Conservation (phyloP, 2,113 vertebrate genomes). For the Silurus meridionalis region DNA sequence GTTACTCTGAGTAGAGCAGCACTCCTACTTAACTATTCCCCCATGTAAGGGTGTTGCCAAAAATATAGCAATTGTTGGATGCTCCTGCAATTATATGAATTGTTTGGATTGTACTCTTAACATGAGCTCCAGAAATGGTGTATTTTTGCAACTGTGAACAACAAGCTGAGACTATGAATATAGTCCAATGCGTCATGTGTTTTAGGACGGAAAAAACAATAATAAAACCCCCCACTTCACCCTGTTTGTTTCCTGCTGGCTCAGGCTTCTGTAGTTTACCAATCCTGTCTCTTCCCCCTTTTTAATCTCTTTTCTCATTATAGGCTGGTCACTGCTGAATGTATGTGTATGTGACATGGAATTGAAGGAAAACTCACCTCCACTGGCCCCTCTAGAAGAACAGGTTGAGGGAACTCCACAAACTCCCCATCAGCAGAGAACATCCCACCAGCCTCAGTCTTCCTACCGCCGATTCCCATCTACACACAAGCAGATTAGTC, state of each 20-base stretch:
- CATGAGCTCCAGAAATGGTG: not conserved
- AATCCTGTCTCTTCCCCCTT: not conserved
- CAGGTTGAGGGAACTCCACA: constrained; percentile 67
- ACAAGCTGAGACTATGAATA: constrained; percentile 7
- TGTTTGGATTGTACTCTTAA: not conserved
- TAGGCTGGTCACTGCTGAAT: not conserved
- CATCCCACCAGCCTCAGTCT: constrained; percentile 75
- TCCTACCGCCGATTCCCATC: constrained; percentile 62
- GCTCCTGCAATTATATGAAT: not conserved
- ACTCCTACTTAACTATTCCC: not conserved
- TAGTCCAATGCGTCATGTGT: not conserved
- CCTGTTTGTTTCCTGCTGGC: not conserved
- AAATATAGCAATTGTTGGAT: not conserved
- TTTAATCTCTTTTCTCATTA: not conserved
- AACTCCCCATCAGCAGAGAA: constrained; percentile 83
- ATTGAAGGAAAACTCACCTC: constrained; percentile 33
- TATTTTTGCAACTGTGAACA: constrained; percentile 2
- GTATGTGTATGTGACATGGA: not conserved
- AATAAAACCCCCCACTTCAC: not conserved
- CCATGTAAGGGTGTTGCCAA: not conserved
- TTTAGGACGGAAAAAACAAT: not conserved
- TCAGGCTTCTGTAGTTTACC: not conserved
- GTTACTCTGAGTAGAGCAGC: not conserved
- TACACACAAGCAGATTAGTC: constrained; percentile 46
- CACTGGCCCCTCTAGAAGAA: constrained; percentile 74